Percentiles rank a stretch among this genome's conserved stretches.
Conservation (phyloP, 1,140 invertebrate species). For the Trialeurodes vaporariorum region DNA sequence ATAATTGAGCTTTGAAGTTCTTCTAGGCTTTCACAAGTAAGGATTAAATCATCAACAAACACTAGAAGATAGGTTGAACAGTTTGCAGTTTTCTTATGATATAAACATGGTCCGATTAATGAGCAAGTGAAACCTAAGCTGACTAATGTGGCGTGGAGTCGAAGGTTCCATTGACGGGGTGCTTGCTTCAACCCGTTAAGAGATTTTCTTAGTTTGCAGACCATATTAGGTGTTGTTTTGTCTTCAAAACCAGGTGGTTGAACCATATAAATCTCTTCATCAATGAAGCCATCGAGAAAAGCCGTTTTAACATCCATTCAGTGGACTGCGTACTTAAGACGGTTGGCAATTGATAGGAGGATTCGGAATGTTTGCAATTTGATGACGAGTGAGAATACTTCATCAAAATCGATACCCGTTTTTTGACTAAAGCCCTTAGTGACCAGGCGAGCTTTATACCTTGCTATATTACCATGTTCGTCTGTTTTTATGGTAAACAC, state of each 20-base stretch:
- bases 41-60: conserved; percentile 16
- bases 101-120: too few relatives aligned
- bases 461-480: background rate
- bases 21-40: conserved; percentile 7
- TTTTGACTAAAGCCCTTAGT: conserved; percentile 17
- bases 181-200: conserved; percentile 30
- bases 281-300: conserved; percentile 3
- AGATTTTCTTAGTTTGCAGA: conserved; percentile 25
- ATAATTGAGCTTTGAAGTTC: too few relatives aligned
- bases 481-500: conserved; percentile 7
- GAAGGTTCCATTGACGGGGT: too few relatives aligned
- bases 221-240: conserved; percentile 8
- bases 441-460: conserved; percentile 22
- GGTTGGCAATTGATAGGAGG: conserved; percentile 7
- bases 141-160: too few relatives aligned
- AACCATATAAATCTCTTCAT: conserved; percentile 6
- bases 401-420: conserved; percentile 12
- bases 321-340: conserved; percentile 14
- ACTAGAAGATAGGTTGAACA: conserved; percentile 10
- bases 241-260: conserved; percentile 1
- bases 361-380: conserved; percentile 14
- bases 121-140: too few relatives aligned
- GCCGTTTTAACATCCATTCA: conserved; percentile 8
- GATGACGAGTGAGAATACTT: conserved; percentile 16
- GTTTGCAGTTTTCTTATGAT: too few relatives aligned